phyloP scores from a whole-genome alignment of 35 echinoderm and acorn worm genomes.

The Amphiura filiformis region DNA sequence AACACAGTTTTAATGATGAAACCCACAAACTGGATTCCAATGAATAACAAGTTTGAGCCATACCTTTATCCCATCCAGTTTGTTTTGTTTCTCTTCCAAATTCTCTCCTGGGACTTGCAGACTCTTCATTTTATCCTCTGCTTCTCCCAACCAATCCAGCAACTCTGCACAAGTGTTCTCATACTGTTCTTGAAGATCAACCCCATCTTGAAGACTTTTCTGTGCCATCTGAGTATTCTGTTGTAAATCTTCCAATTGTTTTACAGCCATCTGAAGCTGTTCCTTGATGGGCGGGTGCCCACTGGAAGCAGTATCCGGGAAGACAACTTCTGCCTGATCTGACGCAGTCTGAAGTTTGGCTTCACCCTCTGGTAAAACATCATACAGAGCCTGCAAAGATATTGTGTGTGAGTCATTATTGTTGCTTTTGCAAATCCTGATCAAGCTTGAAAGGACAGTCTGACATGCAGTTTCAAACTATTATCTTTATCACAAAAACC shows the following conservation, averaged over 20 bases:
- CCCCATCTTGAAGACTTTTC: slow-evolving; percentile 1
- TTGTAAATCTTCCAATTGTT: slow-evolving; percentile 42
- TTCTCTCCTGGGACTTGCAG: slow-evolving; percentile 2
- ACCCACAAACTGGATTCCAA: too few relatives aligned
- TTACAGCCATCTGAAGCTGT: slow-evolving; percentile 34
- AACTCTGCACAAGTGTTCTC: slow-evolving; percentile 34
- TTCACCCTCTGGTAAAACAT: slow-evolving; percentile 52
- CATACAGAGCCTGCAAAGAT: slow-evolving; percentile 45
- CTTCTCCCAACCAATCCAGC: slow-evolving; percentile 34
- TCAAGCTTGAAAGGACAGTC: too few relatives aligned
- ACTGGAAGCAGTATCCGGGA: slow-evolving; percentile 47
- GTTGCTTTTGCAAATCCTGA: too few relatives aligned
- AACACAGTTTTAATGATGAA: too few relatives aligned
- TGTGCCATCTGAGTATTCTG: slow-evolving; percentile 30
- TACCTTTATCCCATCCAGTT: slow-evolving; percentile 51
- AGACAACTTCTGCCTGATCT: slow-evolving; percentile 45
- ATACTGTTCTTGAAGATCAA: slow-evolving; percentile 24
- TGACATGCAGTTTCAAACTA: too few relatives aligned
- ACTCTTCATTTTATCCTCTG: slow-evolving; percentile 14
- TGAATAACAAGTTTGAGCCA: too few relatives aligned
- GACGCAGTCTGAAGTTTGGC: slow-evolving; percentile 23
- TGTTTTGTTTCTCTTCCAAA: slow-evolving; percentile 42
- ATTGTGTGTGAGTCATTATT: too few relatives aligned
- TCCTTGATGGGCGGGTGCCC: slow-evolving; percentile 43
- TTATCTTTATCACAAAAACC: too few relatives aligned